Base-by-base conservation (phyloP, 2,797 vertebrate species). In the Mycteria americana region DNA sequence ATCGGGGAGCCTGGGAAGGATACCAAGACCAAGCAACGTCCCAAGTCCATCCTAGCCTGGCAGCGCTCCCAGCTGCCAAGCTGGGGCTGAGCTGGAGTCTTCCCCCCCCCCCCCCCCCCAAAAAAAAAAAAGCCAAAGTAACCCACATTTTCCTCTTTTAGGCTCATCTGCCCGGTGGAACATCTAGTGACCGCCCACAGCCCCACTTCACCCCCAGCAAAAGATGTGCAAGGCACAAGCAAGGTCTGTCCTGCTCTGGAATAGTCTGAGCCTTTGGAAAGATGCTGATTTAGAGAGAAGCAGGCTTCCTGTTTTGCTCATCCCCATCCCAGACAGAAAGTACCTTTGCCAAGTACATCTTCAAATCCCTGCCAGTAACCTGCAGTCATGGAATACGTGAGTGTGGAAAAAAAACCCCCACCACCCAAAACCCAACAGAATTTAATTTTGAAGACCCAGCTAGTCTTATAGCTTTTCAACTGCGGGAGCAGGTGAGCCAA, bases 401-500 rank as follows among this genome's bases (percentile, higher is more conserved):
- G 53, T 64, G 33, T 75, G 68, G 67, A 16, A 1, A 11, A 9
- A 23, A 67, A 85, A 25, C 23, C 41, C 11, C 22, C 35, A 48
- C 56, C n/a, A 62, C 68, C 70, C 74, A 63, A 93, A 85, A 18
- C 17, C 91, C 76, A 82, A 51, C 17, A 94, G 56, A 90, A 95
- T 93, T 97, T 91, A 84, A 87, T 96, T 96, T 86, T 95, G 83
- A 95, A 95, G 92, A 88, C n/a, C 73, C 67, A 69, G 89, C 50
- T 82, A 70, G 54, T 70, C 74, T 91, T 63, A 89, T 2, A 91
- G 92, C 89, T 95, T 78, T 95, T 95, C 80, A 85, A 74, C 73
- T 25, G 59, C 6, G 5, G 94, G 41, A 93, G 75, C 93, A 97
- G 95, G 96, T 96, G 90, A 96, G 89, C 54, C 76, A 89, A 82